Evolutionary conservation across 2,113 vertebrate genomes (phyloP), one percentile per base, ranked within the genome.

Genomic region (Lophura nycthemera): DNA sequence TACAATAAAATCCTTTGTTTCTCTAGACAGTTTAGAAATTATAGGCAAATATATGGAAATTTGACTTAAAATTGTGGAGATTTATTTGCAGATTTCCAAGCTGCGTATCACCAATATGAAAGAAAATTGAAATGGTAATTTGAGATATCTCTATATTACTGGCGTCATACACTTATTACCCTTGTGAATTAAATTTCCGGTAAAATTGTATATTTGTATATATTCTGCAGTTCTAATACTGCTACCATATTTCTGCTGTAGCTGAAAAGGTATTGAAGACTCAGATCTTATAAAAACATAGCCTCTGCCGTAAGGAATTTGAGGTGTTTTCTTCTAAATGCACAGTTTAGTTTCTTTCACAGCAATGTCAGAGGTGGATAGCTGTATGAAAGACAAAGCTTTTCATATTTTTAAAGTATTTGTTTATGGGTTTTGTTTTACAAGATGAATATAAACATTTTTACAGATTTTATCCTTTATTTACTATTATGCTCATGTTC

Each of bases 91-190:
- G 38, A 60, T 63, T 89, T 74, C 12, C 77, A 66, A 84, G 43
- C 8, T 45, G 18, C 8, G 27, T 16, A 73, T 22, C 11, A 70
- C 3, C 18, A 36, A 4, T 48, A 76, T 73, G 3, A 59, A 91
- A 30, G 5, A 7, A 30, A 3, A 63, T 2, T 65, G 40, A 57
- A 75, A 29, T 43, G 11, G 38, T 0, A 2, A 5, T 60, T 11
- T 38, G 29, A 2, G 11, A 42, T 83, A 93, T 65, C 86, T 78
- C 42, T 71, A 2, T 54, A 14, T n/a, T 77, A 21, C 12, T 30
- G 16, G 10, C 6, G 84, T 66, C 11, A 11, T 36, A 38, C 1
- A 15, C 65, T 3, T 4, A 3, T 27, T 89, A 29, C 17, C 9
- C 10, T 57, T 32, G 5, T 71, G 11, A 70, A 4, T 73, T 80